A percentile compares a stretch with the other conserved stretches of the same genome.
Evolutionary conservation across 2,113 vertebrate species (phyloP).

Genomic region (Carettochelys insculpta): DNA sequence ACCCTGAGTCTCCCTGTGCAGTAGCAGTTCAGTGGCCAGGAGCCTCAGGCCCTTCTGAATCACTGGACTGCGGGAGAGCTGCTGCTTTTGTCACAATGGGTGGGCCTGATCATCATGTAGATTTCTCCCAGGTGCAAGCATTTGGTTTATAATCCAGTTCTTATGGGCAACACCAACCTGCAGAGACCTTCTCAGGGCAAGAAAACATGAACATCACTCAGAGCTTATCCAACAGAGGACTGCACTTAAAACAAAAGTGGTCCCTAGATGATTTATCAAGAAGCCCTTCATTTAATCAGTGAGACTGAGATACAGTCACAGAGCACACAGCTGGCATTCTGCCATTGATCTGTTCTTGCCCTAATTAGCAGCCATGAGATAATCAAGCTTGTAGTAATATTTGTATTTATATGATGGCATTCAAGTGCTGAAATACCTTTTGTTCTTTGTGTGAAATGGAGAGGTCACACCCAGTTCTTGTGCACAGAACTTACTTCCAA

Average conservation of each 20-base stretch:
- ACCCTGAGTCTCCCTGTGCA: too few species aligned
- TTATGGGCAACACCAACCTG: not conserved
- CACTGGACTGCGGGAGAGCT: too few species aligned
- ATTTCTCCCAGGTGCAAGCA: slow-evolving; percentile 4
- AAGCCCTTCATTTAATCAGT: not conserved
- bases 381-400: slow-evolving; percentile 14
- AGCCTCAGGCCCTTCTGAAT: too few species aligned
- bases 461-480: fast-evolving
- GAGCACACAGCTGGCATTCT: not conserved
- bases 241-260: not conserved
- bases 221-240: not conserved
- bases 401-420: not conserved
- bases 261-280: not conserved
- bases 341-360: not conserved
- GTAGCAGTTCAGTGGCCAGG: too few species aligned
- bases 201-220: not conserved
- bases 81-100: too few species aligned
- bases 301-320: not conserved
- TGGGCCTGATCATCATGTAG: not conserved
- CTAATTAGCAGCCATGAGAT: not conserved
- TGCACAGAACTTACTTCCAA: not conserved
- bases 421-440: slow-evolving; percentile 8
- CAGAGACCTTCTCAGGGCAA: not conserved
- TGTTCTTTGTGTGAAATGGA: not conserved
- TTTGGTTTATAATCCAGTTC: slow-evolving; percentile 4